Conservation (phyloP, 92 coral and sea anemone species). For the Micromussa lordhowensis region DNA sequence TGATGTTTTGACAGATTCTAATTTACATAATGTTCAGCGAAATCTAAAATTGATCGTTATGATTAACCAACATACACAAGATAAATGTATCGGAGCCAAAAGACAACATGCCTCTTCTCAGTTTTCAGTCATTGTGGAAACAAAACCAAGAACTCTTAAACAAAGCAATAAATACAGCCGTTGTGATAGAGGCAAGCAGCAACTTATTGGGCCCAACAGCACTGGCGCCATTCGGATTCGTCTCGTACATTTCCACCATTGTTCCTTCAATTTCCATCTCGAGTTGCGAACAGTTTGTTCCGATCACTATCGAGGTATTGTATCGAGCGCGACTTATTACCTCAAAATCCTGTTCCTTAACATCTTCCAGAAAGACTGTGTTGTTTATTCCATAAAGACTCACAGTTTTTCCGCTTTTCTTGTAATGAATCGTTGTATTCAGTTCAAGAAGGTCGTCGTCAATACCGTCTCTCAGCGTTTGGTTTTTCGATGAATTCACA, state of each 20-base stretch:
- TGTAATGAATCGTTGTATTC: constrained; percentile 15
- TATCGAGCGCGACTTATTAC: constrained; percentile 11
- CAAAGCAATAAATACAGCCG: neutral
- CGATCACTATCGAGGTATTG: constrained; percentile 1
- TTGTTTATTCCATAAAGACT: constrained; percentile 1
- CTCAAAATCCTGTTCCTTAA: neutral
- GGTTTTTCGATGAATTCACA: neutral
- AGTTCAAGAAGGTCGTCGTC: neutral
- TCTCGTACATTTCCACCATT: constrained; percentile 12
- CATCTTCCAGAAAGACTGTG: constrained; percentile 11
- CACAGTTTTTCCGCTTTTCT: neutral
- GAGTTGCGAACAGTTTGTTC: neutral
- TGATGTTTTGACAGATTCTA: no score
- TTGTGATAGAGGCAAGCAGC: neutral
- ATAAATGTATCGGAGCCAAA: no score
- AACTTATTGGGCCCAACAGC: neutral
- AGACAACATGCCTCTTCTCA: neutral
- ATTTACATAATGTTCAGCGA: no score
- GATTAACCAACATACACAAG: no score
- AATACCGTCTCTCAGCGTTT: constrained; percentile 1
- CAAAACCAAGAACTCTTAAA: neutral
- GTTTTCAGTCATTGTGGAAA: no score
- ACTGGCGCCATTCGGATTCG: constrained; percentile 9
- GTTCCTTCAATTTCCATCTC: constrained; percentile 14
- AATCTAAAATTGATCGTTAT: no score